Evolutionary conservation across 2,888 invertebrate species (phyloP), one percentile per base, ranked within the genome.

Genomic region (Ernsta delagoae): DNA sequence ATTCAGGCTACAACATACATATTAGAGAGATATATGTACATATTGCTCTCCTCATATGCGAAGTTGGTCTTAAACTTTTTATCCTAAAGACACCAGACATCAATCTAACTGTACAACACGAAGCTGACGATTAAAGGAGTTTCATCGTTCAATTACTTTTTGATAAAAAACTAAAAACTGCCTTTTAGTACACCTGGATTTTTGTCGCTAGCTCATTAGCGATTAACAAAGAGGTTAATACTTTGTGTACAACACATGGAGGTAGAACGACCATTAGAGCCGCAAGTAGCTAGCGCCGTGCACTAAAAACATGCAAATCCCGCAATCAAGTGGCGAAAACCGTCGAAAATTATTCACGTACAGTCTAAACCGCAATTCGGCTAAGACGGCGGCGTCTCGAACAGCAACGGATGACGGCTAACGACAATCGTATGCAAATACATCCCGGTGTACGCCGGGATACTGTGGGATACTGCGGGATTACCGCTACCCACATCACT

Each of bases 351-450:
- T 83, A 83, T 83, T 77, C 79, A 78, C 77, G 72, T 74, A 59
- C 73, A 70, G 71, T 72, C 74, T 72, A 75, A 75, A 72, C 65
- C 73, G 70, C 73, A 78, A 78, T 76, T 77, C 77, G 73, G 78
- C 82, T 84, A 83, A 86, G 86, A 86, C 84, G 80, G 73, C 77
- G 76, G 80, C 80, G 83, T 86, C 86, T 87, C 85, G 83, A 88
- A 89, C 71, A 86, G 86, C 84, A 77, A 77, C 80, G 83, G 86
- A 90, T 90, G 90, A 91, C 89, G 81, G 80, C 83, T 90, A 90
- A 92, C 90, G 86, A 85, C 82, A 75, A 85, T 85, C 81, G 83
- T 86, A 92, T 92, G 92, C 90, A 90, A 91, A 92, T 92, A 74
- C 70, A 70, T 62, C 76, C 74, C 73, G 69, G 75, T 75, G 76